Evolutionary conservation across 2,113 vertebrate genomes (phyloP).

Genomic region (Plestiodon gilberti): DNA sequence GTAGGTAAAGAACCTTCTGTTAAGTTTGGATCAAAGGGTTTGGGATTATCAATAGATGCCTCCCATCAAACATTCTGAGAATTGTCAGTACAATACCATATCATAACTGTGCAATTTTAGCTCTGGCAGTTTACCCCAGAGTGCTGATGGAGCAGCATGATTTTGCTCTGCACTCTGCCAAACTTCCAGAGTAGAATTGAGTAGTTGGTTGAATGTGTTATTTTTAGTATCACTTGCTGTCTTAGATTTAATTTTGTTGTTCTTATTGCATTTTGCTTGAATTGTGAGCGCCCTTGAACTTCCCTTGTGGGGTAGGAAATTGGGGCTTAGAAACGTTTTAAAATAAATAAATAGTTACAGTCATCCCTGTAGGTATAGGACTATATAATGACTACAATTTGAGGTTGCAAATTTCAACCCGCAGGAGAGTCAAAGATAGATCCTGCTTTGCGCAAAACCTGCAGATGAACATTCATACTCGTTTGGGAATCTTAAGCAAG

Average conservation of each 20-base stretch:
- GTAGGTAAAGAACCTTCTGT: too few species aligned
- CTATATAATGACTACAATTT: background rate
- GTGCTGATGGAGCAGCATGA: background rate
- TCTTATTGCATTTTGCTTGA: too few species aligned
- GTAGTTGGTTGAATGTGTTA: too few species aligned
- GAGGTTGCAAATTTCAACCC: background rate
- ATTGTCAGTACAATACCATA: too few species aligned
- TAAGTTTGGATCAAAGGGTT: too few species aligned
- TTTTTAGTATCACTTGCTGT: too few species aligned
- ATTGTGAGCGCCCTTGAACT: too few species aligned
- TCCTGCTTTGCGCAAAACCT: background rate
- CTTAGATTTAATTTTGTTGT: too few species aligned
- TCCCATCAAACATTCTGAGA: background rate
- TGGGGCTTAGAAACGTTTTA: too few species aligned
- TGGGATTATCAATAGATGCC: background rate
- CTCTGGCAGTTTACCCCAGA: background rate
- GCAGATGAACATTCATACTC: accelerated
- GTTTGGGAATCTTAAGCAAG: background rate
- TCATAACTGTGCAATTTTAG: background rate
- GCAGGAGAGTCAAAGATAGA: background rate
- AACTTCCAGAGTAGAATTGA: background rate
- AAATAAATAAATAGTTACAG: too few species aligned
- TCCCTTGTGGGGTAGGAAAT: too few species aligned
- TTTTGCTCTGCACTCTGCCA: background rate
- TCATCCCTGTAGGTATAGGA: too few species aligned